Base-by-base conservation (phyloP, 2,888 invertebrate genomes). In the Eupelmus urozonus region DNA sequence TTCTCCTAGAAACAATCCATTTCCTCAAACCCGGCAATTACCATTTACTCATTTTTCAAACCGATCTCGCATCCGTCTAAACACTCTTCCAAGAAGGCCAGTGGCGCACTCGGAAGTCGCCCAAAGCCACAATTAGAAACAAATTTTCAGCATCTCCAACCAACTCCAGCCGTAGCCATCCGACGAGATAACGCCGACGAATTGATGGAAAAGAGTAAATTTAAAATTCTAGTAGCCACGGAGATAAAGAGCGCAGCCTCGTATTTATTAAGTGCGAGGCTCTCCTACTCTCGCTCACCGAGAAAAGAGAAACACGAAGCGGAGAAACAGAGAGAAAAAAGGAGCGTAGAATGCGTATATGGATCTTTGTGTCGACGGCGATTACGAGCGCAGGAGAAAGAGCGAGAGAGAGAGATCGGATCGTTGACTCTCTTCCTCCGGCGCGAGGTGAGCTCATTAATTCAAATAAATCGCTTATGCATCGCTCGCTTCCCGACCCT, bases 391-490 rank as follows among this genome's bases (percentile, higher is more conserved):
- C 2, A 3, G 13, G n/a, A 51, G 53, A 60, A 51, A 18, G 18
- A 34, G 57, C 27, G 66, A 51, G 53, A 72, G 53, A 55, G 62
- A 27, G 1, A 70, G 76, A 80, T 76, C 69, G 59, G 76, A 79
- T 79, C 80, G 70, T 77, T 71, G 80, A 77, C 70, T 77, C 59
- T 49, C 62, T 53, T 72, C 74, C 49, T 67, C 25, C 25, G 27
- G 13, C 75, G 63, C 67, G 78, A 80, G 82, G 81, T 82, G 82
- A 85, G 84, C 85, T 85, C 85, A 85, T 85, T 85, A 85, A 85
- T 85, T 85, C 85, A 84, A 84, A 85, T 85, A 85, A 85, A 85
- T 85, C 84, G 85, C 80, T 83, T 83, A 85, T 85, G 84, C 84
- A 83, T 85, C 83, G 75, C 81, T 78, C 62, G n/a, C n/a, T n/a